Conservation (phyloP, 2,113 vertebrate genomes). For the Paramormyrops kingsleyae region DNA sequence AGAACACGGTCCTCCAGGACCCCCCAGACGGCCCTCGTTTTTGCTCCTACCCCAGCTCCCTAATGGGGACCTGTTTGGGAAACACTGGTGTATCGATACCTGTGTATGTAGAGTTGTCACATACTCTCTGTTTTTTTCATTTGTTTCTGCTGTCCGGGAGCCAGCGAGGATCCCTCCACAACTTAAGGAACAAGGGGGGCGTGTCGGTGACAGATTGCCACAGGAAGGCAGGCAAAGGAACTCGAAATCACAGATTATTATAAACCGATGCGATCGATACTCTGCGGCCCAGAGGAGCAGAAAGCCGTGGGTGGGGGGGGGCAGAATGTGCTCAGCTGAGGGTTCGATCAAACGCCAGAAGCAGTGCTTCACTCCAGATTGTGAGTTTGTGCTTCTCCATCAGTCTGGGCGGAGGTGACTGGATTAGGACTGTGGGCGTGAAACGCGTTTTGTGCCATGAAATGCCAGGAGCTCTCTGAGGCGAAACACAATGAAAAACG, state of each 20-base stretch:
- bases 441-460: neutral
- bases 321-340: neutral
- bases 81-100: neutral
- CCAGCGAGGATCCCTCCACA: conserved; percentile 14
- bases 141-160: conserved; percentile 14
- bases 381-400: neutral
- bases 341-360: conserved; percentile 28
- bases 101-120: conserved; percentile 26
- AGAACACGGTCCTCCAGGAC: neutral
- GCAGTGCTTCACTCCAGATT: conserved; percentile 10
- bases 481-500: neutral
- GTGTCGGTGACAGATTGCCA: conserved; percentile 36
- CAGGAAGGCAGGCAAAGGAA: conserved; percentile 21
- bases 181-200: conserved; percentile 20
- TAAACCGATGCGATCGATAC: conserved; percentile 30
- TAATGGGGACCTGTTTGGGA: neutral
- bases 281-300: conserved; percentile 3
- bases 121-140: conserved; percentile 17
- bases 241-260: conserved; percentile 32
- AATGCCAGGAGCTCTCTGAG: neutral
- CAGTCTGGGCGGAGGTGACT: neutral
- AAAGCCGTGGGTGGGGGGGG: neutral
- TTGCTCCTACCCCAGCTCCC: neutral
- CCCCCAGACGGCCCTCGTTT: neutral
- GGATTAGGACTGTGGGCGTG: neutral